Base-by-base conservation (phyloP, 2,797 vertebrate genomes). In the Ibycter americanus region DNA sequence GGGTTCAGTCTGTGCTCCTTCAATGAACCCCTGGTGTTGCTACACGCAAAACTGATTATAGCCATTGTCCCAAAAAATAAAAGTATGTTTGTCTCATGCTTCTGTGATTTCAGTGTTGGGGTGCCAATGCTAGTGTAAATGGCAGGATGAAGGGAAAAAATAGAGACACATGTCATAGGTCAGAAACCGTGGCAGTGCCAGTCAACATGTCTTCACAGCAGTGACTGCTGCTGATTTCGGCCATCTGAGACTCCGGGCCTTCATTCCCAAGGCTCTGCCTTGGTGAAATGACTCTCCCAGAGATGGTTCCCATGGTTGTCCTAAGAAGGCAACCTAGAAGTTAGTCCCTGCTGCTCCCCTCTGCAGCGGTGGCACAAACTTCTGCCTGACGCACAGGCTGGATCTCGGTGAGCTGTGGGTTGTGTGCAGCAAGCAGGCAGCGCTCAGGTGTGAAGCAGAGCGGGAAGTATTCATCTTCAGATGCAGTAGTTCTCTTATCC, bases 321-420 rank as follows among this genome's bases (percentile, higher is more conserved):
- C 56, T 46, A 46, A 72, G 11, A 73, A 78, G 22, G 16, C 51
- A 79, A 52, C 47, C 54, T 26, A 62, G 25, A 92, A 59, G 3
- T 15, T 40, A 31, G 47, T 62, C 22, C 29, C 40, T 63, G 21
- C 18, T 67, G 29, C 44, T 89, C 36, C 82, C 29, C 46, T 27
- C 40, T 65, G 32, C 95, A 98, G 98, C 84, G 98, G 97, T 17
- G 87, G 91, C 22, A 86, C 91, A 91, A 98, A 97, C 93, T 98
- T 98, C 87, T 97, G 97, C 56, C 95, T 98, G 73, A 98, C 98
- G 79, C 96, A 98, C 94, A 95, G 97, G 52, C 95, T 98, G 68
- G 94, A 73, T 59, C 97, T 98, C 2, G 61, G 96, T 77, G 97
- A 98, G n/a, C 18, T 98, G 67, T 97, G 96, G 96, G 85, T 98